Evolutionary conservation across 1,140 invertebrate species (phyloP), one percentile per base, ranked within the genome.

Genomic region (Zaprionus capensis): DNA sequence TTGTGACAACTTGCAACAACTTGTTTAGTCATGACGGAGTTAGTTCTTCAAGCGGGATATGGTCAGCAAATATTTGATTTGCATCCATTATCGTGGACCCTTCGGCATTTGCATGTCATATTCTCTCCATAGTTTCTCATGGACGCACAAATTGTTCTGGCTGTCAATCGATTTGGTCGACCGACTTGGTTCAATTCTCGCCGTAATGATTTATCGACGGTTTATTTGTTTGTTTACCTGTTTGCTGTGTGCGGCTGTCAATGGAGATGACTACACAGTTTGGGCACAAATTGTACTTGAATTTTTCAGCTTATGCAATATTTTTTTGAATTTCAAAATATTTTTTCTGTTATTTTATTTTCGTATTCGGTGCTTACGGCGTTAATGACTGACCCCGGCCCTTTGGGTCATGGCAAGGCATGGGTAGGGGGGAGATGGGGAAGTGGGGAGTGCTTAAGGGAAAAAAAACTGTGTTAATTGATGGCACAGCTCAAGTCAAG

Each of bases 331-430:
- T 57, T 53, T 31, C 38, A 2, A 63, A 49, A 4, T n/a, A 22
- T 44, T 22, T 53, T 67, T 20, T 51, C 6, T 14, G 20, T 57
- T 26, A 51, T 20, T 49, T 46, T 3, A 14, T 5, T 55, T 38
- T 55, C 2, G 11, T 38, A 31, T 31, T 46, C 14, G 38, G 36
- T 38, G 59, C 22, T 38, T 70, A 20, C 26, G 11, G 2, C 5
- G 6, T 58, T 75, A 65, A 71, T 66, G 58, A 73, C 66, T 46
- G 34, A 69, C 51, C 31, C n/a, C 15, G 51, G 65, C 83, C 71
- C 71, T 80, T 80, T 68, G 68, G 83, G 83, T 77, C 83, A 87
- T 57, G 82, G 65, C 49, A 38, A 41, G 22, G 2, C 51, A 55
- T 15, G 66, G 17, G 2, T 26, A 26, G 64, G 62, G 15, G 38